Evolutionary conservation across 2,113 vertebrate genomes (phyloP), one percentile per base, ranked within the genome.

Genomic region (Istiophorus platypterus): DNA sequence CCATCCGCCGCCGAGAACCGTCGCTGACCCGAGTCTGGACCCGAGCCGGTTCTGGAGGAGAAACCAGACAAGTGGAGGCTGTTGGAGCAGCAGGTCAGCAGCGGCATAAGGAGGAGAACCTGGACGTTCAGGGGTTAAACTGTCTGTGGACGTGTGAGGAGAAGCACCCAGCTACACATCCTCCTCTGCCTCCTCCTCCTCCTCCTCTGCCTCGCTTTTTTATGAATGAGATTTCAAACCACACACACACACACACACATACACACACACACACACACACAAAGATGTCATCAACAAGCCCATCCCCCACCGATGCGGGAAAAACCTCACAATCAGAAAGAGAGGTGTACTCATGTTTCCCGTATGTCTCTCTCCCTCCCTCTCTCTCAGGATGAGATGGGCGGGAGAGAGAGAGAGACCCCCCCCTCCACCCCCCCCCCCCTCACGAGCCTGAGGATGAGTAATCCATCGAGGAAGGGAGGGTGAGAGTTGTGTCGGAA

Each of bases 271-370:
- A 62, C 61, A 76, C 75, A 24, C 67, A 67, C 78, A 39, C 4
- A 47, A 26, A 86, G 87, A 89, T 31, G 85, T 91, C 78, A 91
- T 7, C 56, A 56, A 64, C 42, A 54, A 31, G 72, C 63, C 73
- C 91, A 57, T 65, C 90, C 90, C 79, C 52, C 87, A 59, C 84
- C 41, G 89, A 83, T 90, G 90, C 90, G 85, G 89, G 84, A 89
- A 86, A 90, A 89, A 52, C 80, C 89, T 91, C 85, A 90, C 82
- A 80, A 87, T 58, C 66, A 78, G 65, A 51, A n/a, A 56, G 45
- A 82, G 82, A 65, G 61, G 29, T 12, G 11, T 76, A 62, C 76
- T 52, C 34, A 29, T 52, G 70, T 51, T 12, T 7, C n/a, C 70
- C 26, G 8, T 0, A 74, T 47, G 66, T 65, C 82, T 52, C 63